These are phyloP conservation scores for Zosterops japonicus DNA, from an alignment of 2,113 vertebrate species.

Conservation along the genomic window DNA sequence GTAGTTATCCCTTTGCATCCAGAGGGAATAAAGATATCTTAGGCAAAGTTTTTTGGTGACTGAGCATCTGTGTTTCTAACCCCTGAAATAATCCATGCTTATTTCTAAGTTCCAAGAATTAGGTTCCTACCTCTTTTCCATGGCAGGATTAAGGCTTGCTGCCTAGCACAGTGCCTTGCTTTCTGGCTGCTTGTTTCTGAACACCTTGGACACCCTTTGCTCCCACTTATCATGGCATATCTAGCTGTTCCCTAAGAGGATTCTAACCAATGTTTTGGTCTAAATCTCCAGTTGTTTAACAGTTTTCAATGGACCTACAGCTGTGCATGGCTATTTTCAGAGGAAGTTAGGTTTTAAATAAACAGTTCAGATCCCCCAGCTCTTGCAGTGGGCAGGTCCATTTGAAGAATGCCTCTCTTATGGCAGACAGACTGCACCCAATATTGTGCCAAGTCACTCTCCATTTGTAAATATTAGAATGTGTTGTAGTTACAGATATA, in stretches of 20 bases:
- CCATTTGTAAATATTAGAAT: constrained; percentile 35
- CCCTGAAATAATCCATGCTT: background rate
- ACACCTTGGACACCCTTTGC: background rate
- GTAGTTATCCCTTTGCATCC: background rate
- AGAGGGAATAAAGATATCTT: background rate
- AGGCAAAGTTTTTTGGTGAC: background rate
- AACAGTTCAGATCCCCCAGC: background rate
- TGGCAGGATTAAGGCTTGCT: background rate
- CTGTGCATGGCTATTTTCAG: background rate
- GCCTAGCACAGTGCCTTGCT: background rate
- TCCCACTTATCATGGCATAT: background rate
- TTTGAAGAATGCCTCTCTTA: background rate
- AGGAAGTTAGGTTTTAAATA: constrained; percentile 4
- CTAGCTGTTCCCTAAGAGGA: background rate
- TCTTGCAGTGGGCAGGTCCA: background rate
- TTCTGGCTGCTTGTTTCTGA: background rate
- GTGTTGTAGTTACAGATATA: constrained; percentile 21
- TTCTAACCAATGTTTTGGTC: background rate
- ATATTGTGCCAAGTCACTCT: constrained; percentile 28
- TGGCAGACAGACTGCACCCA: background rate
- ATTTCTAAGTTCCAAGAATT: background rate
- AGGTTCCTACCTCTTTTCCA: background rate
- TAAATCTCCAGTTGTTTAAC: background rate
- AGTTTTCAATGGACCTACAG: background rate
- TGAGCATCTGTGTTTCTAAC: background rate